Base-by-base conservation (phyloP, 2,797 vertebrate species). In the Intellagama lesueurii region DNA sequence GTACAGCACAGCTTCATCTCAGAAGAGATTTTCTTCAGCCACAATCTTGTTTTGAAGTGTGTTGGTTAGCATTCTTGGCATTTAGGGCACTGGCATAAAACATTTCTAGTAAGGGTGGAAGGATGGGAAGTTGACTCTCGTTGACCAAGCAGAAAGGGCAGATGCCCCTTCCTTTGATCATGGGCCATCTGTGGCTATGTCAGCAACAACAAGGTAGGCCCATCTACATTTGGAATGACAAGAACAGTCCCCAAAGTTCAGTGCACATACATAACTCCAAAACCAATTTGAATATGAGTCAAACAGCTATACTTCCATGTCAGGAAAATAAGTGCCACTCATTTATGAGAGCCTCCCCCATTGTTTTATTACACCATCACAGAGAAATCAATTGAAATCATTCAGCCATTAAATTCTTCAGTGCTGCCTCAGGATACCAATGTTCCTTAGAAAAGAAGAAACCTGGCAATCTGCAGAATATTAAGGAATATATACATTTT, bases 391-490 rank as follows among this genome's bases (percentile, higher is more conserved):
- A 86, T 82, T 78, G 22, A 80, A 68, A 60, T 88, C 44, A 49
- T 76, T 0, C 9, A 52, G 24, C 47, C 16, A 1, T 3, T 0
- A 12, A 7, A 11, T 77, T 28, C 8, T 70, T 32, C 4, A 5
- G 26, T 52, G 52, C 56, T 88, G 66, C 86, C 85, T 76, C 49
- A 70, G 80, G 86, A 32, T 75, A 66, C 52, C 35, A 60, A 14
- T 0, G 0, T 49, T 73, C 76, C 68, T 17, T 26, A 81, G 49
- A 88, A 86, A 76, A 60, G 35, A 82, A 83, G 64, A 66, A 82
- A 80, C 75, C 0, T 64, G 16, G 16, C 69, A 16, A 2, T 69
- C 47, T 76, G 35, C 80, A 87, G 83, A 52, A 3, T 22, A 60
- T 91, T 60, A 72, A 81, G 60, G 83, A 64, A 66, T 16, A 70